Evolutionary conservation across 2,113 vertebrate species (phyloP).

Genomic region (Heptranchias perlo): DNA sequence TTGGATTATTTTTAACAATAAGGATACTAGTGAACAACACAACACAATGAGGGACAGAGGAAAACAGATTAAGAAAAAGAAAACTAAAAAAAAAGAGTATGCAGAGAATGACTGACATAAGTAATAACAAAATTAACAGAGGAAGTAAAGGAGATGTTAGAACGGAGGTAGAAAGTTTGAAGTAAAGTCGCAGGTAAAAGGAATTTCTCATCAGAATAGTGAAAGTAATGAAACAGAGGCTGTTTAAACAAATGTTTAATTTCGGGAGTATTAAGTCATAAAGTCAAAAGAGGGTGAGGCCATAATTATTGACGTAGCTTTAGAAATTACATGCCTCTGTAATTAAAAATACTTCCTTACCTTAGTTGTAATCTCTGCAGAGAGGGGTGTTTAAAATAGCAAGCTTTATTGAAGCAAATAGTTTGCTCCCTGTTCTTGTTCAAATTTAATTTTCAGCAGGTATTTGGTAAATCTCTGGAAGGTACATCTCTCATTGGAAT

Average conservation of each 20-base stretch:
- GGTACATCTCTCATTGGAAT: no score
- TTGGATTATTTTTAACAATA: neutral
- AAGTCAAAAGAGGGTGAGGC: neutral
- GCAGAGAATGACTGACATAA: neutral
- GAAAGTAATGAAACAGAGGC: neutral
- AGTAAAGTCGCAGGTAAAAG: neutral
- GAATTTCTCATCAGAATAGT: neutral
- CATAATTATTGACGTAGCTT: neutral
- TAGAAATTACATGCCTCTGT: neutral
- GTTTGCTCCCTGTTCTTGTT: no score
- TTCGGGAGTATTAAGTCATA: neutral
- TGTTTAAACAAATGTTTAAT: neutral
- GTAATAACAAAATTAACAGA: neutral
- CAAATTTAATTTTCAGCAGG: no score
- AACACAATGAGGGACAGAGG: neutral
- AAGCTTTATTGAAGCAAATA: no score
- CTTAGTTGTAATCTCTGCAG: neutral
- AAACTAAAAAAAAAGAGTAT: neutral
- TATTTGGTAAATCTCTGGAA: no score
- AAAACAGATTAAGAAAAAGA: neutral
- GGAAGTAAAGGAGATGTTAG: neutral
- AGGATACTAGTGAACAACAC: neutral
- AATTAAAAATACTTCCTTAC: no score
- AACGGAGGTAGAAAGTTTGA: neutral
- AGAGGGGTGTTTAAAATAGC: no score